Conservation (phyloP, 2,797 vertebrate species). For the Microctenopoma stevenorrisi region DNA sequence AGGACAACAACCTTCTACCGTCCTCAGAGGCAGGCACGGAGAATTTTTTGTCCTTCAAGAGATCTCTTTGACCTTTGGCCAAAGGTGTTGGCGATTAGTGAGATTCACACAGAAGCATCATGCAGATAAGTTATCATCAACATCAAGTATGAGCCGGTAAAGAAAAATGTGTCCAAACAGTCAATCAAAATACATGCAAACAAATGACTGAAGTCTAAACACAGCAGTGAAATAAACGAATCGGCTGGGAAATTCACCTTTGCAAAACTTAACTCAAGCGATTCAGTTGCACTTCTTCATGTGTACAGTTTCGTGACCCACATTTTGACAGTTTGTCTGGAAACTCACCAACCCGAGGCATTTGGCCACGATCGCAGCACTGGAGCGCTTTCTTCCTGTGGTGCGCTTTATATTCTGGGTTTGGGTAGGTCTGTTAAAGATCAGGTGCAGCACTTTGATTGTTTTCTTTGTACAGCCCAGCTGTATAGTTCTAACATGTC, state of each 20-base stretch:
- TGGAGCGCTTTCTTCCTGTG: constrained; percentile 25
- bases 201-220: no score
- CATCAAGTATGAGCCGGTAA: no score
- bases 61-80: no score
- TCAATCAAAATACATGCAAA: no score
- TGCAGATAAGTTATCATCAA: no score
- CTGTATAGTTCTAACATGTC: constrained; percentile 41
- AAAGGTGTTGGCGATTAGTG: no score
- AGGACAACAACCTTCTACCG: no score
- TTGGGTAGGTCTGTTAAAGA: constrained; percentile 29
- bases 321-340: constrained; percentile 45
- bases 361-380: constrained; percentile 27
- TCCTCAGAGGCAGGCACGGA: no score
- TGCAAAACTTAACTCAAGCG: constrained; percentile 13
- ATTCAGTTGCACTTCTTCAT: neutral
- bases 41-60: no score
- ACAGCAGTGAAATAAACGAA: neutral
- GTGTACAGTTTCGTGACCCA: constrained; percentile 8
- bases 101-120: no score
- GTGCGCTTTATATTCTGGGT: constrained; percentile 38
- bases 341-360: constrained; percentile 30
- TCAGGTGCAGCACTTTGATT: constrained; percentile 52
- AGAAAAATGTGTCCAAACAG: no score
- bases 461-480: constrained; percentile 44
- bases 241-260: constrained; percentile 18